Conservation (phyloP, 30 jellyfish, hydroid and myxozoan genomes). For the Phacellophora camtschatica region DNA sequence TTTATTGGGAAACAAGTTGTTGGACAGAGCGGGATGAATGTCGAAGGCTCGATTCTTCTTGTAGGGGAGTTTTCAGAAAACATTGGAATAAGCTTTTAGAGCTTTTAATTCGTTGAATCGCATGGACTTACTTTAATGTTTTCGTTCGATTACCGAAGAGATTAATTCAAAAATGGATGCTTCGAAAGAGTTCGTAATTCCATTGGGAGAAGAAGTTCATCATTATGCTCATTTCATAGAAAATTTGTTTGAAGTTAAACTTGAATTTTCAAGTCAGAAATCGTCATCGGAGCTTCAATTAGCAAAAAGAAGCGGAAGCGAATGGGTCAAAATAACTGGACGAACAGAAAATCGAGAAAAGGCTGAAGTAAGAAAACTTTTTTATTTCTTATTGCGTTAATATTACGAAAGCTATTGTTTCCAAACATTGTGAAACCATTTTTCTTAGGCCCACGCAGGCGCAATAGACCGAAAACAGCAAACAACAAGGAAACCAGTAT, state of each 20-base stretch:
- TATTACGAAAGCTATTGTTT: background rate
- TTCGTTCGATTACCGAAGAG: too few relatives aligned
- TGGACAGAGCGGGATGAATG: too few relatives aligned
- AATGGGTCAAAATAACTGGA: conserved; percentile 55
- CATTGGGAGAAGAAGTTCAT: conserved; percentile 22
- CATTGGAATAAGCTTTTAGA: too few relatives aligned
- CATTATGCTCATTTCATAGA: background rate
- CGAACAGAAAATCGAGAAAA: background rate
- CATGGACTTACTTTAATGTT: too few relatives aligned
- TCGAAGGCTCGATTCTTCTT: too few relatives aligned
- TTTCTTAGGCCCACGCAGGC: background rate
- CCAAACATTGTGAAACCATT: too few relatives aligned
- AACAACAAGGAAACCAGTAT: background rate
- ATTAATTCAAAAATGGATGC: background rate
- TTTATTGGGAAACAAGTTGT: too few relatives aligned
- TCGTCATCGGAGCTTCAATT: conserved; percentile 6
- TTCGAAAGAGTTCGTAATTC: conserved; percentile 50
- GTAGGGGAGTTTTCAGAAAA: too few relatives aligned
- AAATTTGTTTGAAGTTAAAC: conserved; percentile 7
- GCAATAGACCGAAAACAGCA: background rate
- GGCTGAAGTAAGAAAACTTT: conserved; percentile 31
- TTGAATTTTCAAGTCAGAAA: too few relatives aligned
- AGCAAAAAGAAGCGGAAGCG: conserved; percentile 36
- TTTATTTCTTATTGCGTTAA: background rate
- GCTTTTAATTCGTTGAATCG: too few relatives aligned